phyloP scores from a whole-genome alignment of 2,113 vertebrate genomes.

The Reinhardtius hippoglossoides region DNA sequence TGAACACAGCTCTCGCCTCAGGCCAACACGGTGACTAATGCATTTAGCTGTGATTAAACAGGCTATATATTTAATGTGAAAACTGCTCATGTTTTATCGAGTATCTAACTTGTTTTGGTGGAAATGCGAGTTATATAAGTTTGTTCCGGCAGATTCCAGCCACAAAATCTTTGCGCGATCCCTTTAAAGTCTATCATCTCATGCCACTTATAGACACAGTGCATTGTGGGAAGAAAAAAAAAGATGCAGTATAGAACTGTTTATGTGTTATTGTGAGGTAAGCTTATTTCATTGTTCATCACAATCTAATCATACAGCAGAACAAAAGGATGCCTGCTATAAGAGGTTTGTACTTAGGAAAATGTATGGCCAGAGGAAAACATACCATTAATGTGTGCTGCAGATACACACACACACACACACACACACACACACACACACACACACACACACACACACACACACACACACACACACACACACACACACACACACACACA shows the following conservation, averaged over 20 bases:
- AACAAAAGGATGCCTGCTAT: conserved; percentile 58
- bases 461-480: neutral
- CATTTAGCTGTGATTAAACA: conserved; percentile 74
- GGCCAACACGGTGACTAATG: conserved; percentile 72
- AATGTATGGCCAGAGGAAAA: conserved; percentile 55
- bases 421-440: neutral
- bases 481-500: neutral
- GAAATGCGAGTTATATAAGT: conserved; percentile 27
- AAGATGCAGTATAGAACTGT: conserved; percentile 44
- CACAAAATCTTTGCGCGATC: neutral
- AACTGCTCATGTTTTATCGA: conserved; percentile 54
- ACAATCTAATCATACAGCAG: conserved; percentile 53
- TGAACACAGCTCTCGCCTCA: conserved; percentile 58
- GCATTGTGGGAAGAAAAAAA: conserved; percentile 27
- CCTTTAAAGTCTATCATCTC: conserved; percentile 12
- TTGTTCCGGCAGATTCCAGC: neutral
- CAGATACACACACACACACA: conserved; percentile 6
- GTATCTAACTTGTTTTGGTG: conserved; percentile 31
- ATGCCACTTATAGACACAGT: neutral
- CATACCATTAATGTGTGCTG: conserved; percentile 40
- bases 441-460: conserved; percentile 1
- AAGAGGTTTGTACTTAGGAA: conserved; percentile 45
- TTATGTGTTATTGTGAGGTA: conserved; percentile 58
- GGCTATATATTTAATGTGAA: conserved; percentile 68
- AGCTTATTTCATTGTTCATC: conserved; percentile 64